Base-by-base conservation (phyloP, 1,140 invertebrate species). In the Arctopsyche grandis region DNA sequence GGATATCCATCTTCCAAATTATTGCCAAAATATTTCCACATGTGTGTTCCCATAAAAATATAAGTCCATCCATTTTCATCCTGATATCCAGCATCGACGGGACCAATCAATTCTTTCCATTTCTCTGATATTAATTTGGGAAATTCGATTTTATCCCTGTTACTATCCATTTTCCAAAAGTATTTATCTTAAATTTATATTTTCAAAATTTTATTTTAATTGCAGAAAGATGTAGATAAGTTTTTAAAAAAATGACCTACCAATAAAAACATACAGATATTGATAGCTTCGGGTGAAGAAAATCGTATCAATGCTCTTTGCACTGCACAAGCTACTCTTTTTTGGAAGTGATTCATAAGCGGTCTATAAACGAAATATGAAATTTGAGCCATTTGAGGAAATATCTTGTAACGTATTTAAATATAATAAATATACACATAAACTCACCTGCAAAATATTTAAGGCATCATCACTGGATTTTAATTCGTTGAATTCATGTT, bases 21-120 rank as follows among this genome's bases (percentile, higher is more conserved):
- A 12, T 22, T 66, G 10, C 60, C 60, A 66, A 4, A 12, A 26
- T 66, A 66, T 21, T 26, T 66, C 14, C 21, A 66, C 1, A 66
- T 5, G 12, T 21, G 21, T 19, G 14, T 12, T 66, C 60, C 60
- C 1, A 10, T 66, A 12, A 66, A 66, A 1, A 66, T 66, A 12
- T 66, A 19, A 22, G 60, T 66, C n/a, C 14, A 66, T 4, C 60
- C 60, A 21, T 66, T 66, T 66, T 66, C 60, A 22, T 22, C 60
- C 16, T 66, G 19, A 66, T 10, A 66, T 0, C 12, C 60, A 7
- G 60, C 60, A 66, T 66, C 60, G 9, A 66, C 12, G 12, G 60
- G 21, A 10, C 60, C 60, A 3, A 12, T 3, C 10, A 66, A 10
- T 66, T 26, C 60, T 12, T 3, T 3, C 60, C 60, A 66, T 12